Base-by-base conservation (phyloP, 2,797 vertebrate species). In the Eospalax fontanierii region DNA sequence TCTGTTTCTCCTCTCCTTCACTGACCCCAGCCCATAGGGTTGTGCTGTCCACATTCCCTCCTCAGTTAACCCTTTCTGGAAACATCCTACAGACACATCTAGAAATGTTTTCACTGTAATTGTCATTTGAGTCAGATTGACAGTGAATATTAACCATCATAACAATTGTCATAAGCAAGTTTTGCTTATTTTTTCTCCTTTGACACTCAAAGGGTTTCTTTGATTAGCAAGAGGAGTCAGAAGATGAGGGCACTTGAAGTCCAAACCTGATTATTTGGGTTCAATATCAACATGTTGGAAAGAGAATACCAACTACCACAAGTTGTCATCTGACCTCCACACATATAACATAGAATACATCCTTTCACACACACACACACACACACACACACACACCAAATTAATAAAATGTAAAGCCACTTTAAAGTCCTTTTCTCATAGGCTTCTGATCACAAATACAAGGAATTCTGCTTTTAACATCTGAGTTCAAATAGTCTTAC, bases 121-220 rank as follows among this genome's bases (percentile, higher is more conserved):
- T 87, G 18, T n/a, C 61, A 24, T 40, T 61, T 63, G 21, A 24
- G 33, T 63, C 18, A 63, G 63, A 26, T 43, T 74, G 14, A 61
- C 26, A 61, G 33, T 59, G 11, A 15, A 33, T 4, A 40, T 19
- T 73, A 40, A 33, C 24, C 54, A 59, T 59, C 6, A 63, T 19
- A 63, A 61, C 21, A 74, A 65, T 7, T 61, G 10, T n/a, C 80
- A n/a, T 30, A 71, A 78, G 91, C 0, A 63, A 66, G 8, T 7
- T 79, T 92, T 35, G 80, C 71, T 78, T 94, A 74, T 1, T 9
- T 93, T 54, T 89, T 79, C 61, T 91, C 43, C 40, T 11, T 61
- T 76, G 40, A n/a, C 24, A 54, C n/a, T 80, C 71, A 90, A 43
- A 81, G 75, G 50, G 28, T 59, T 12, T 9, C 93, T 87, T 75